Conservation (phyloP, 2,113 vertebrate genomes). For the Thermophis baileyi region DNA sequence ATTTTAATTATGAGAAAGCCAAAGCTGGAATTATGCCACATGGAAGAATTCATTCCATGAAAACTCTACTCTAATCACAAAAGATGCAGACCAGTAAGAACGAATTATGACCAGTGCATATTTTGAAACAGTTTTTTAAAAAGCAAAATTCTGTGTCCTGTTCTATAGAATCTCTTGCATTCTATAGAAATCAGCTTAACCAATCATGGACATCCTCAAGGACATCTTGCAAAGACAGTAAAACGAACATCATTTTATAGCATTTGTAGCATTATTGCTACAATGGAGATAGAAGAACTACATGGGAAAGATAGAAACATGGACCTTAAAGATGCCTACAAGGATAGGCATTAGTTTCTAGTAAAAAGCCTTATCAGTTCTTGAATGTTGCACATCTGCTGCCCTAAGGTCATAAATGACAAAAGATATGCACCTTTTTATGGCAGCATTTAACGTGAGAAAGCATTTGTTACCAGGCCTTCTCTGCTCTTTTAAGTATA, state of each 20-base stretch:
- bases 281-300: background rate
- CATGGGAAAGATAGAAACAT: background rate
- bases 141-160: slow-evolving; percentile 19
- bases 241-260: background rate
- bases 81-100: slow-evolving; percentile 19
- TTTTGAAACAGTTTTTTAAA: slow-evolving; percentile 19
- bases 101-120: background rate
- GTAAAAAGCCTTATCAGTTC: background rate
- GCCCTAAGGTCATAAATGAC: background rate
- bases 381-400: background rate
- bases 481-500: background rate
- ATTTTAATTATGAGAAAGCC: slow-evolving; percentile 17
- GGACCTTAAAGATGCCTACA: background rate
- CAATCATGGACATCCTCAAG: background rate
- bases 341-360: background rate
- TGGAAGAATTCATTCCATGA: slow-evolving; percentile 48
- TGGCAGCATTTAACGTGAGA: background rate
- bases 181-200: background rate
- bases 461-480: background rate
- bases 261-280: background rate
- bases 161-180: background rate
- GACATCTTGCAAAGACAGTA: background rate
- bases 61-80: slow-evolving; percentile 45
- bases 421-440: background rate
- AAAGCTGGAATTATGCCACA: slow-evolving; percentile 43